Percentiles rank a stretch among this genome's conserved stretches.
These are phyloP conservation scores for Brachyhypopomus occidentalis DNA, from an alignment of 2,113 vertebrate genomes.

Conservation along the genomic window DNA sequence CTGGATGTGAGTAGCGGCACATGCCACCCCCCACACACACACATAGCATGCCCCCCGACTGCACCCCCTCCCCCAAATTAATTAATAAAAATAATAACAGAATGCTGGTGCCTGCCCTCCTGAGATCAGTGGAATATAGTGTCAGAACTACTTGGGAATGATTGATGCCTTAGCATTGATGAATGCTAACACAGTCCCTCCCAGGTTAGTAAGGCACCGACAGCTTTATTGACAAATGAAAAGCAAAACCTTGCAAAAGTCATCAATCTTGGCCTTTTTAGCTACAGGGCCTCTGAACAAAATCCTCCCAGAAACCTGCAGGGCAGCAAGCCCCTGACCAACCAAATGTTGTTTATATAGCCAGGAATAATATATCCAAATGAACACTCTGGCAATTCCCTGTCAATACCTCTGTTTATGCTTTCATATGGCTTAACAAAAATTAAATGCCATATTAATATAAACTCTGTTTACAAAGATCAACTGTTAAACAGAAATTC, in stretches of 20 bases:
- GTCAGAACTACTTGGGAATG: conserved; percentile 56
- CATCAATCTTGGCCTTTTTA: conserved; percentile 65
- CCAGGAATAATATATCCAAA: conserved; percentile 3
- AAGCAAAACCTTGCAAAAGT: conserved; percentile 63
- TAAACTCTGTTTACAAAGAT: not conserved
- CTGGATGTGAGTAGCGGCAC: conserved; percentile 66
- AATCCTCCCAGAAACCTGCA: conserved; percentile 3
- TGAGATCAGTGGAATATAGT: conserved; percentile 63
- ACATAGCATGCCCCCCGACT: not conserved
- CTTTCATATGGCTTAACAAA: not conserved
- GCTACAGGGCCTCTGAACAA: conserved; percentile 19
- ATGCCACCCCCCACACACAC: not conserved
- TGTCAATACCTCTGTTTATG: conserved; percentile 9
- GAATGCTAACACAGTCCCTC: conserved; percentile 63
- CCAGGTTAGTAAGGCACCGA: conserved; percentile 67
- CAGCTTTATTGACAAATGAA: conserved; percentile 76
- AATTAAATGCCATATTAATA: conserved; percentile 14
- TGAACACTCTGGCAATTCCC: not conserved
- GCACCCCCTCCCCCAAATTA: not conserved
- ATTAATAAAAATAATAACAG: conserved; percentile 16
- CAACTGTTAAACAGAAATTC: not conserved
- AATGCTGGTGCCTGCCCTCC: conserved; percentile 62
- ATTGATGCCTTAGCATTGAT: conserved; percentile 70
- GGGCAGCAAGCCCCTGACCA: not conserved
- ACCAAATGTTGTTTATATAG: not conserved